Conservation (phyloP, 2,113 vertebrate genomes). For the Ranitomeya variabilis region DNA sequence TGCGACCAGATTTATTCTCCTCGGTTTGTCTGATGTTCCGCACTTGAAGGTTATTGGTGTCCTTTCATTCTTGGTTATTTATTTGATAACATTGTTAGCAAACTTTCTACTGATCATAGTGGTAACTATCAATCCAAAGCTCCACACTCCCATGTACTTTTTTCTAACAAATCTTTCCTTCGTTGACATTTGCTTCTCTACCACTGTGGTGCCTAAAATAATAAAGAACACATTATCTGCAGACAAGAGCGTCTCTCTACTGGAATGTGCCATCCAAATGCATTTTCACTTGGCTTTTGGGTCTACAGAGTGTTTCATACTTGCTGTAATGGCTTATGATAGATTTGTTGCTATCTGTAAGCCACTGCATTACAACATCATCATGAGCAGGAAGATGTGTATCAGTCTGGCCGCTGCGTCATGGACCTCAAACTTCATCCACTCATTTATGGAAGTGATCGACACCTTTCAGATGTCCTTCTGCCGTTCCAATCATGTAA, state of each 20-base stretch:
- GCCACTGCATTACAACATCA: neutral
- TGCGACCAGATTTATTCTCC: neutral
- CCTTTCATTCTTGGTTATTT: neutral
- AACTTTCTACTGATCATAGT: constrained; percentile 7
- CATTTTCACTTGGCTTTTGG: constrained; percentile 5
- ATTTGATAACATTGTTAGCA: neutral
- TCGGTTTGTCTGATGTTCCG: neutral
- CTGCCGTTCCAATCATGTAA: neutral
- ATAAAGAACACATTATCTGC: neutral
- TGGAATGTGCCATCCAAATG: constrained; percentile 21
- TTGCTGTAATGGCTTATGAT: neutral
- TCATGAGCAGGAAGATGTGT: neutral
- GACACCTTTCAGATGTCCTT: neutral
- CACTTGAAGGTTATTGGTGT: neutral
- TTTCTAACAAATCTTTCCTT: neutral
- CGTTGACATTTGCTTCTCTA: constrained; percentile 12
- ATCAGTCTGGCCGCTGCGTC: neutral
- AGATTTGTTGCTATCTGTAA: neutral
- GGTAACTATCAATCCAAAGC: neutral
- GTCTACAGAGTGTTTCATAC: constrained; percentile 6
- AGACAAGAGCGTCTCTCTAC: neutral
- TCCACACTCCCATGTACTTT: neutral
- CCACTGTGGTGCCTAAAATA: constrained; percentile 15
- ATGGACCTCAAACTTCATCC: neutral
- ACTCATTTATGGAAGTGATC: neutral